Evolutionary conservation across 64 coral and sea anemone genomes (phyloP).

Genomic region (Trachythela sp.): DNA sequence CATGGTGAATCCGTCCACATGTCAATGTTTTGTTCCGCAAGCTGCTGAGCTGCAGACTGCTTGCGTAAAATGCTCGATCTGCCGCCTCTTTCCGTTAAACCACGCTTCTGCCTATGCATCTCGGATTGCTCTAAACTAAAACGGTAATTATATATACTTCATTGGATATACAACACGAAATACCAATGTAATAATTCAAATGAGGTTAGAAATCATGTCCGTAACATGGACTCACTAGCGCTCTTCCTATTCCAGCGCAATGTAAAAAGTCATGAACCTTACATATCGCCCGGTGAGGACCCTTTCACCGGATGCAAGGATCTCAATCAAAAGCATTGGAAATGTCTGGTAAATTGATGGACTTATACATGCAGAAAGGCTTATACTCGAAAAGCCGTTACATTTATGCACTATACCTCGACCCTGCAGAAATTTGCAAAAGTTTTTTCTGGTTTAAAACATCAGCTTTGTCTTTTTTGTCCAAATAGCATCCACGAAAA

Average conservation of each 20-base stretch:
- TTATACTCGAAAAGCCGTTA: too few relatives aligned
- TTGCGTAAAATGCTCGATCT: neutral
- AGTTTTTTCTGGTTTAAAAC: slow-evolving; percentile 78
- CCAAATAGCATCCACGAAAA: slow-evolving; percentile 94
- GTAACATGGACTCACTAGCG: too few relatives aligned
- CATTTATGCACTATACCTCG: neutral
- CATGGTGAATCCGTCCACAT: slow-evolving; percentile 94
- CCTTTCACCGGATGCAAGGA: too few relatives aligned
- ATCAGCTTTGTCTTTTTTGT: slow-evolving; percentile 97
- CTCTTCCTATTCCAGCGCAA: too few relatives aligned
- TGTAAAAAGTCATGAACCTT: too few relatives aligned
- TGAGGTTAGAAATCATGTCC: too few relatives aligned
- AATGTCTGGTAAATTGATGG: too few relatives aligned
- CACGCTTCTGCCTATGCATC: neutral
- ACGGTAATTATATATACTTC: neutral
- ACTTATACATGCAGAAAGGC: too few relatives aligned
- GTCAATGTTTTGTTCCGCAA: slow-evolving; percentile 34
- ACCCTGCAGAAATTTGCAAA: neutral
- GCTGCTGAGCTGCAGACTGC: neutral
- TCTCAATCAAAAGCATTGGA: too few relatives aligned
- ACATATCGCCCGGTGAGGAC: too few relatives aligned
- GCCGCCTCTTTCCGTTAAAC: neutral
- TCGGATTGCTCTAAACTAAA: neutral
- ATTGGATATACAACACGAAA: too few relatives aligned
- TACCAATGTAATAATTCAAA: neutral